Evolutionary conservation across 64 coral and sea anemone genomes (phyloP).

Genomic region (Cladopsammia gracilis): DNA sequence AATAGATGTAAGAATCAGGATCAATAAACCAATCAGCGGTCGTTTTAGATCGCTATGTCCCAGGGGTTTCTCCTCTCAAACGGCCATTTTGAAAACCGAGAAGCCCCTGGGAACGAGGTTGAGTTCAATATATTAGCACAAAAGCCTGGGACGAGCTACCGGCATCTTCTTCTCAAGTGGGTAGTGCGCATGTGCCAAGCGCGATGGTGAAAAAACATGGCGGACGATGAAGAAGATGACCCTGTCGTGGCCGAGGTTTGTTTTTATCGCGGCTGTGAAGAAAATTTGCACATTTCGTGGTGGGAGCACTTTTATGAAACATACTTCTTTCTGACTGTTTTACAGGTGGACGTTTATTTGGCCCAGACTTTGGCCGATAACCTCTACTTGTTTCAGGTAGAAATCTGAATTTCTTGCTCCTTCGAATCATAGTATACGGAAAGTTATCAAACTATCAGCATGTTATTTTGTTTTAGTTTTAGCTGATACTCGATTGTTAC

Average conservation of each 20-base stretch:
- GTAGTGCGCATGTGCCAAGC: slow-evolving; percentile 47
- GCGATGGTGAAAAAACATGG: slow-evolving; percentile 83
- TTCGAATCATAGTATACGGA: not conserved
- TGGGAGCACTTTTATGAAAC: not conserved
- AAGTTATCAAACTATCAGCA: not conserved
- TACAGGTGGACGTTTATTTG: slow-evolving; percentile 94
- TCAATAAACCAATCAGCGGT: too few species aligned
- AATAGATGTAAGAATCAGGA: too few species aligned
- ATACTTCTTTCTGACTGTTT: not conserved
- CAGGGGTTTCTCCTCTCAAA: too few species aligned
- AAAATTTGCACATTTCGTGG: not conserved
- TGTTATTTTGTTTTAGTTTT: not conserved
- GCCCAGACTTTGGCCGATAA: slow-evolving; percentile 91
- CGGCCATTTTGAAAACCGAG: too few species aligned
- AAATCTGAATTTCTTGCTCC: too few species aligned
- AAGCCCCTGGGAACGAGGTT: too few species aligned
- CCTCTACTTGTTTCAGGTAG: slow-evolving; percentile 92
- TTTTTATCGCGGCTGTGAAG: not conserved
- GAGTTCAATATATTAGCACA: too few species aligned
- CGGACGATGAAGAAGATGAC: slow-evolving; percentile 97
- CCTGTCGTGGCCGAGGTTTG: slow-evolving; percentile 83
- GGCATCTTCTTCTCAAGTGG: not conserved
- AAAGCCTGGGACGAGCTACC: not conserved
- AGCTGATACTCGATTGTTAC: not conserved
- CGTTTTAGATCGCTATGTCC: too few species aligned